These are phyloP conservation scores for Sander lucioperca DNA, from an alignment of 2,113 vertebrate genomes.

Conservation along the genomic window DNA sequence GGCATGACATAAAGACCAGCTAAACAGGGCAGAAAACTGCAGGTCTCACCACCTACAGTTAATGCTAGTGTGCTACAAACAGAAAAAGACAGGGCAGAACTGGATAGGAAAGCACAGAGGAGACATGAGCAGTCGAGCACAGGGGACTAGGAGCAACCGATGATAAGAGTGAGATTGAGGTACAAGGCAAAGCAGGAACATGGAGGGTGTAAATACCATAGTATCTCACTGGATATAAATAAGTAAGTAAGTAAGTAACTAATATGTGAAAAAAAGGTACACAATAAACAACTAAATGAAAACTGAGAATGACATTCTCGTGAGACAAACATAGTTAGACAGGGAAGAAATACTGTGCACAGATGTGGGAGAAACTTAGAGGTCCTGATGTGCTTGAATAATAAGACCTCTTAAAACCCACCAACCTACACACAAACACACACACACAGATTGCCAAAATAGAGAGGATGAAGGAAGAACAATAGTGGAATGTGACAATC, in stretches of 20 bases:
- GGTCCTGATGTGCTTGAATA: not conserved
- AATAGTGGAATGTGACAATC: not conserved
- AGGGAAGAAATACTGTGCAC: not conserved
- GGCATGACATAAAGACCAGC: slow-evolving; percentile 27
- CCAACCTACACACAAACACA: not conserved
- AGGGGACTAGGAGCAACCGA: not conserved
- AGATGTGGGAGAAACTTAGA: slow-evolving; percentile 5
- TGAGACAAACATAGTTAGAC: not conserved
- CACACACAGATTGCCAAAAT: not conserved
- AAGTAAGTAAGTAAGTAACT: not conserved
- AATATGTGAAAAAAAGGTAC: not conserved
- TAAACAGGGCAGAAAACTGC: slow-evolving; percentile 29
- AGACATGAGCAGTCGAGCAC: not conserved
- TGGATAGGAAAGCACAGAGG: slow-evolving; percentile 8
- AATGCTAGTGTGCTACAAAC: not conserved
- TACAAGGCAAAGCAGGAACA: not conserved
- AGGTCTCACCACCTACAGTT: not conserved
- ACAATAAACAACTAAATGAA: not conserved
- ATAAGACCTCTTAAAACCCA: not conserved
- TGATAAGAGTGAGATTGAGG: slow-evolving; percentile 6
- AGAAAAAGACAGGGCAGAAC: slow-evolving; percentile 23
- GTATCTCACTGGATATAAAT: slow-evolving; percentile 3
- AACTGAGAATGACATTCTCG: not conserved
- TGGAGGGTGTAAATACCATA: slow-evolving; percentile 3
- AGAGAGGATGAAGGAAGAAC: not conserved